Base-by-base conservation (phyloP, 2,797 vertebrate species). In the Sebastes kiyomatsui region DNA sequence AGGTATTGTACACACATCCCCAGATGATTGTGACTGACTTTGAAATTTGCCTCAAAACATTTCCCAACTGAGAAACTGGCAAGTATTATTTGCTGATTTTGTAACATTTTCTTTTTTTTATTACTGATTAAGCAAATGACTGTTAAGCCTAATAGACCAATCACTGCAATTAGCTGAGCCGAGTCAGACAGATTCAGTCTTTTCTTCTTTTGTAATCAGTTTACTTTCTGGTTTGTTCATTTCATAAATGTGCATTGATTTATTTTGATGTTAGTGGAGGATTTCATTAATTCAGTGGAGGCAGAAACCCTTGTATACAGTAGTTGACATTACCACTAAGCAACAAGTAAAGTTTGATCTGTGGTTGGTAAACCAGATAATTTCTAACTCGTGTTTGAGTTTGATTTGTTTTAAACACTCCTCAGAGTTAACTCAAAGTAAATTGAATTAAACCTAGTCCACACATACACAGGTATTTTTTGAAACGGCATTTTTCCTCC, bases 11-110 rank as follows among this genome's bases (percentile, higher is more conserved):
- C 49, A 54, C 20, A 52, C 25, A 42, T 73, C 18, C 35, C 14
- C 33, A 25, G 22, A 67, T 76, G 9, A 61, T 25, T 64, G 38
- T 58, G 65, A 79, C 56, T 71, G 60, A 72, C 10, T 74, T 35
- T 30, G 30, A 4, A 9, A 23, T 72, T 80, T 46, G 22, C 25
- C 14, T 33, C 22, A 22, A 66, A 46, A 46, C 16, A 46, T 60
- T 69, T 55, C 18, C 6, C 2, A 4, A 55, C 35, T 62, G 33
- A 32, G 11, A 10, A 52, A 56, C 6, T 18, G 22, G 4, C 7
- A 18, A 70, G 3, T 46, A 20, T 22, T 46, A 20, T 22, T 46
- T 75, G 11, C 10, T 62, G 23, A 30, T 73, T 79, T 76, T 68
- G 14, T 65, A 52, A 30, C 38, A 25, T 30, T 5, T 33, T 60